phyloP scores from a whole-genome alignment of 2,113 vertebrate genomes.

The Sinocyclocheilus rhinocerous region DNA sequence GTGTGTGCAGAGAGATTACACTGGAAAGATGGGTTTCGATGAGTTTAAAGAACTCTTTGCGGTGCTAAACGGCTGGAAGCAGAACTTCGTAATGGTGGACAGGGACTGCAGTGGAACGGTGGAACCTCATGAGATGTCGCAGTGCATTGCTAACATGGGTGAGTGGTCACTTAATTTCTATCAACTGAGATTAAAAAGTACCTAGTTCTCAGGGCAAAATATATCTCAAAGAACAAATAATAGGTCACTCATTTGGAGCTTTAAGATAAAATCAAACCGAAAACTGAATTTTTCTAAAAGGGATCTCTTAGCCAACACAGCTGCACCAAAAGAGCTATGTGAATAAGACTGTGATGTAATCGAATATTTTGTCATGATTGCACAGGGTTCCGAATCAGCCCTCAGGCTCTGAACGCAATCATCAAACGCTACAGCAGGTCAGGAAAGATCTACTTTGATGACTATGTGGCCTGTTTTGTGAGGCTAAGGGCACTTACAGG shows the following conservation, averaged over 20 bases:
- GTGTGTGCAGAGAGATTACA: conserved; percentile 78
- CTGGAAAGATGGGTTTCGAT: conserved; percentile 90
- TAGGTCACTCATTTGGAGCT: background rate
- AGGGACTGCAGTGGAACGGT: conserved; percentile 84
- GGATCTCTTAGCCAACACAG: background rate
- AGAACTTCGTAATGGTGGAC: conserved; percentile 88
- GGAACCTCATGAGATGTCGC: conserved; percentile 83
- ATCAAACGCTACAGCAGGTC: conserved; percentile 85
- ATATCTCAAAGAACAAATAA: background rate
- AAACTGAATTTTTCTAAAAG: background rate
- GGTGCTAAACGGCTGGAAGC: conserved; percentile 88
- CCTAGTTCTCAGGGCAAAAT: background rate
- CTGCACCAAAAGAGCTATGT: background rate
- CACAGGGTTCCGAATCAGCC: conserved; percentile 84
- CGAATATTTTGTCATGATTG: background rate
- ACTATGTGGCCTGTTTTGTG: conserved; percentile 91
- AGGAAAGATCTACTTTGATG: conserved; percentile 87
- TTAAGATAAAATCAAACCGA: background rate
- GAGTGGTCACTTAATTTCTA: conserved; percentile 57
- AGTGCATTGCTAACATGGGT: conserved; percentile 85
- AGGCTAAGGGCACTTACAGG: conserved; percentile 85
- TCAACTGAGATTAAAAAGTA: background rate
- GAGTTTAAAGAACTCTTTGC: conserved; percentile 90
- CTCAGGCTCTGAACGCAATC: conserved; percentile 78
- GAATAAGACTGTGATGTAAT: background rate